Conservation (phyloP, 2,797 vertebrate species). For the Darevskia nairensis region DNA sequence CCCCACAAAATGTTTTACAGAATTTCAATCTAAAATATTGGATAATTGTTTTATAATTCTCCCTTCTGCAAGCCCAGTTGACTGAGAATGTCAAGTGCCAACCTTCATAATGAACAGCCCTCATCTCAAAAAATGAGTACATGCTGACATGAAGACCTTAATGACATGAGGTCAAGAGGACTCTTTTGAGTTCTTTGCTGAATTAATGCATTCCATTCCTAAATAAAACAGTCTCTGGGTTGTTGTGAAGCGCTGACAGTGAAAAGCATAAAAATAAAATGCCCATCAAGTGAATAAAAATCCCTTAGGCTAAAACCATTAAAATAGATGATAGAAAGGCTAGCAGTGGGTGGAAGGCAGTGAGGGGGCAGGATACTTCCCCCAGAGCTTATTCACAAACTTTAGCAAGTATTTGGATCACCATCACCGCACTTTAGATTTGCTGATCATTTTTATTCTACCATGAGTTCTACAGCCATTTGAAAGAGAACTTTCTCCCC, state of each 20-base stretch:
- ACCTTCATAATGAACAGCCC: slow-evolving; percentile 34
- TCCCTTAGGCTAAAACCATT: slow-evolving; percentile 26
- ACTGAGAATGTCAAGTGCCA: slow-evolving; percentile 28
- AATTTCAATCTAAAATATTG: neutral
- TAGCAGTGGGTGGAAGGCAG: neutral
- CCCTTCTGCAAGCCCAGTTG: slow-evolving; percentile 20
- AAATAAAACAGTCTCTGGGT: slow-evolving; percentile 26
- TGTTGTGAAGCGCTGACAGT: slow-evolving; percentile 29
- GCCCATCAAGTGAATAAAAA: slow-evolving; percentile 39
- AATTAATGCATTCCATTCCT: slow-evolving; percentile 22
- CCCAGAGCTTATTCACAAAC: slow-evolving; percentile 18
- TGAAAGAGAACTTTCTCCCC: neutral
- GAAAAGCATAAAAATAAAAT: slow-evolving; percentile 5
- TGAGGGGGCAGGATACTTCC: slow-evolving; percentile 26
- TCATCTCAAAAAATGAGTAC: slow-evolving; percentile 44
- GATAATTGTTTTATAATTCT: slow-evolving; percentile 1
- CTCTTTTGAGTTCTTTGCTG: slow-evolving; percentile 8
- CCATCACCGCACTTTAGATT: accelerated
- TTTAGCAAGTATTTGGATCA: slow-evolving; percentile 20
- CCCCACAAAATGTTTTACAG: neutral
- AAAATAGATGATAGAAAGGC: slow-evolving; percentile 43
- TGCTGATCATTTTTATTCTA: slow-evolving; percentile 17
- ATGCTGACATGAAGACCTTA: slow-evolving; percentile 25
- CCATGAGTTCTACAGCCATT: slow-evolving; percentile 5
- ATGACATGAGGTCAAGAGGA: slow-evolving; percentile 20